phyloP scores from a whole-genome alignment of 2,888 invertebrate species.

The Philereme transversata region DNA sequence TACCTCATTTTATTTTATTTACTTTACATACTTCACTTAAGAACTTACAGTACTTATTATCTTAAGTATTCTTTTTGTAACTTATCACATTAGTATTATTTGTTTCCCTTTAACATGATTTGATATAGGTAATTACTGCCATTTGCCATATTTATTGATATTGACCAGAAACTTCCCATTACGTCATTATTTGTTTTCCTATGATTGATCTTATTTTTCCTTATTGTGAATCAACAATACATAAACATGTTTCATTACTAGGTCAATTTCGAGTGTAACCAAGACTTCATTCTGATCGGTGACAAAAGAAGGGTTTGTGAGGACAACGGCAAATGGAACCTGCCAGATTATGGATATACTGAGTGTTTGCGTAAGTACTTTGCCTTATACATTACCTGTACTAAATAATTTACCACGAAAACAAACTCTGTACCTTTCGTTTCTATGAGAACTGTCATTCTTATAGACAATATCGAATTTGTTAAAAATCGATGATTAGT shows the following conservation, averaged over 20 bases:
- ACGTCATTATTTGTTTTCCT: not conserved
- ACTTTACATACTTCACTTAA: too few species aligned
- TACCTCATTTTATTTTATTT: too few species aligned
- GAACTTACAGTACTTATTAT: too few species aligned
- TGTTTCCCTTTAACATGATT: not conserved
- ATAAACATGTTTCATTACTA: slow-evolving; percentile 46
- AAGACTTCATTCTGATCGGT: slow-evolving; percentile 93
- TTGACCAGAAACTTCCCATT: not conserved
- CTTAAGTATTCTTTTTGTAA: too few species aligned
- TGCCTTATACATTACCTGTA: not conserved
- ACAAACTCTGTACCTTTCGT: too few species aligned
- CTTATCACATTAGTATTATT: too few species aligned
- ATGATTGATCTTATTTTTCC: slow-evolving; percentile 7
- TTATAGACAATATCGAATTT: too few species aligned
- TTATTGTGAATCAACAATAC: slow-evolving; percentile 1
- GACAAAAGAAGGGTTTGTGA: slow-evolving; percentile 92
- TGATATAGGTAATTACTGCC: not conserved
- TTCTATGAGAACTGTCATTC: too few species aligned
- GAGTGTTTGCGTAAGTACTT: slow-evolving; percentile 94
- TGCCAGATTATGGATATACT: slow-evolving; percentile 93
- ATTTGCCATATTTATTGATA: not conserved
- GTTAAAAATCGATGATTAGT: too few species aligned
- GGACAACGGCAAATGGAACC: slow-evolving; percentile 92
- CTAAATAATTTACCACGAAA: too few species aligned
- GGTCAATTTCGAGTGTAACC: slow-evolving; percentile 95